Percentiles rank a stretch among this genome's conserved stretches.
Conservation (phyloP, 2,113 vertebrate genomes). For the Alethe diademata region DNA sequence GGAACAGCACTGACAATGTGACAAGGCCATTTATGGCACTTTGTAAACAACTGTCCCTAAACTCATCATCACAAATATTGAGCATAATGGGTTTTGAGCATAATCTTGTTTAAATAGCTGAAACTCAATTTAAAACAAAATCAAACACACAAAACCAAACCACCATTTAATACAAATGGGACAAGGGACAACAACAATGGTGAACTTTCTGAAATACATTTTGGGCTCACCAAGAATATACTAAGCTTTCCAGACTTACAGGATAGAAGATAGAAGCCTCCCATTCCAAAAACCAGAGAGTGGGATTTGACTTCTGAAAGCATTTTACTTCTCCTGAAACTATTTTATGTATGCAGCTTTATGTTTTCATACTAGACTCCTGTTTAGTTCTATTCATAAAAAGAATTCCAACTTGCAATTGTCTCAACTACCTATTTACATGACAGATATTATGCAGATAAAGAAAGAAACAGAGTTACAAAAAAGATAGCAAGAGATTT, state of each 20-base stretch:
- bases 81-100: not conserved
- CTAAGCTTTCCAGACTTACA: not conserved
- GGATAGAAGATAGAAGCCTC: not conserved
- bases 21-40: not conserved
- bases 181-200: rapidly evolving
- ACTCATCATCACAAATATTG: not conserved
- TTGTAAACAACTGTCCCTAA: not conserved
- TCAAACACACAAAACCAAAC: not conserved
- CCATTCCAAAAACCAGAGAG: not conserved
- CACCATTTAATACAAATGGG: not conserved
- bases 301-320: not conserved
- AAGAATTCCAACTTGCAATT: not conserved
- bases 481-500: not conserved
- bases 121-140: not conserved
- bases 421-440: not conserved
- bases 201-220: not conserved
- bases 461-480: not conserved
- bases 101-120: not conserved
- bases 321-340: not conserved
- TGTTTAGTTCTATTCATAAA: not conserved
- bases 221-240: not conserved
- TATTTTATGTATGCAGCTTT: not conserved
- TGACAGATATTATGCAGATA: not conserved
- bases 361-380: not conserved
- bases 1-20: not conserved